A percentile compares a stretch with the other conserved stretches of the same genome.
Evolutionary conservation across 1,140 invertebrate species (phyloP).

Genomic region (Papilio aristodemus): DNA sequence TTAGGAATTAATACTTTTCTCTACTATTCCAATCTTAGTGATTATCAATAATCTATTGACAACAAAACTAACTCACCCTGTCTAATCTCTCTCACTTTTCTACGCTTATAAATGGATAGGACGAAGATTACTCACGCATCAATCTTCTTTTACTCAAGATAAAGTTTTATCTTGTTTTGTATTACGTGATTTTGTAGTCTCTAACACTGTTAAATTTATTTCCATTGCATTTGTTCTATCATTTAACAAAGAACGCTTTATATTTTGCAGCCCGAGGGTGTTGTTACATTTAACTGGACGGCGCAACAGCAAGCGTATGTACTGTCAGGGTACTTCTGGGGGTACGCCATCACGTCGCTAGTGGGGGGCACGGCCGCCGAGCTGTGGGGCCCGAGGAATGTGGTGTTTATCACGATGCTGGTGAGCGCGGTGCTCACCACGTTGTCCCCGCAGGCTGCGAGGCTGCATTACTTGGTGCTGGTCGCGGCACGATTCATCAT

Average conservation of each 20-base stretch:
- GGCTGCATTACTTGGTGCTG: slow-evolving; percentile 82
- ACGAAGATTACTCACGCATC: too few species aligned
- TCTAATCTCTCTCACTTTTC: too few species aligned
- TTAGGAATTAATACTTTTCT: too few species aligned
- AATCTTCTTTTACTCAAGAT: too few species aligned
- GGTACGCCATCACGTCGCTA: slow-evolving; percentile 81
- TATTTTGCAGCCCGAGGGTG: slow-evolving; percentile 64
- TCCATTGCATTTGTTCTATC: too few species aligned
- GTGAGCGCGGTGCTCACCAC: slow-evolving; percentile 86
- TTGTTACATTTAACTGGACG: slow-evolving; percentile 66
- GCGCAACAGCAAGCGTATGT: slow-evolving; percentile 68
- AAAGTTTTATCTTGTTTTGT: too few species aligned
- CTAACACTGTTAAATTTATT: too few species aligned
- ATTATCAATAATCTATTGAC: too few species aligned
- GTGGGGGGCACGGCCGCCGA: slow-evolving; percentile 88
- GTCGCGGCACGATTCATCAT: slow-evolving; percentile 84
- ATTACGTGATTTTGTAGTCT: too few species aligned
- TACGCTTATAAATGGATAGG: too few species aligned
- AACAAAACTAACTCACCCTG: too few species aligned
- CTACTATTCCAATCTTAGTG: too few species aligned
- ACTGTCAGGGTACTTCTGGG: slow-evolving; percentile 71
- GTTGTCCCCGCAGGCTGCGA: slow-evolving; percentile 83
- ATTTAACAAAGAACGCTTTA: not conserved
- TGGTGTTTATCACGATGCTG: slow-evolving; percentile 86
- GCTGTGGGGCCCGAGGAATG: slow-evolving; percentile 85